Base-by-base conservation (phyloP, 2,888 invertebrate genomes). In the Mythimna vitellina region DNA sequence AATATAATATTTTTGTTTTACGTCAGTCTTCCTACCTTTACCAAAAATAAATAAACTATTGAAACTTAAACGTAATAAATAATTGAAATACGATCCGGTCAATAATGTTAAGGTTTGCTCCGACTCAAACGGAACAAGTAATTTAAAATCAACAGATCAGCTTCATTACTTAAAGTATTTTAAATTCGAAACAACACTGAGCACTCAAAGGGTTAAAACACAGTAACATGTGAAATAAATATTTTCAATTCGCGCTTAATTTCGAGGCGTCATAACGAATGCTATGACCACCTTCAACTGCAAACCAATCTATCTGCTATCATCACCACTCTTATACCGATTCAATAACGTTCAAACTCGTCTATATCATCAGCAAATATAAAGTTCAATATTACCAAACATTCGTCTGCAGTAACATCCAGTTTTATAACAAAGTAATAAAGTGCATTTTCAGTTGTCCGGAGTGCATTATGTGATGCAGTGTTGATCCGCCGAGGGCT, bases 161-260 rank as follows among this genome's bases (percentile, higher is more conserved):
- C 20, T 56, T 81, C 54, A 76, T 81, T 80, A 81, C 81, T 54
- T 81, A 42, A 70, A 69, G 46, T 53, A 62, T 70, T 78, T 70
- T 51, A 81, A 81, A 58, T 64, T 69, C 42, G 54, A 49, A 80
- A 75, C 51, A 69, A 58, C n/a, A 63, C 35, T 72, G 67, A 38
- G 61, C 70, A 57, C 69, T 72, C 54, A 82, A 72, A 82, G 62
- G 46, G 22, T 67, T 61, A 54, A 80, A 73, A 68, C 51, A 53
- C 46, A 53, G 65, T 35, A 76, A 54, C 74, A 78, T 68, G 70
- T 76, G 68, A 71, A 77, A 78, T 73, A 82, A 84, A 86, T 86
- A 81, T 82, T 87, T 85, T 76, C 68, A 73, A 80, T 86, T 76
- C 78, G 22, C 32, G 53, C 72, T 82, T 73, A 74, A 75, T 82